A percentile compares a stretch with the other conserved stretches of the same genome.
Evolutionary conservation across 2,113 vertebrate genomes (phyloP).

Genomic region (Perca flavescens): DNA sequence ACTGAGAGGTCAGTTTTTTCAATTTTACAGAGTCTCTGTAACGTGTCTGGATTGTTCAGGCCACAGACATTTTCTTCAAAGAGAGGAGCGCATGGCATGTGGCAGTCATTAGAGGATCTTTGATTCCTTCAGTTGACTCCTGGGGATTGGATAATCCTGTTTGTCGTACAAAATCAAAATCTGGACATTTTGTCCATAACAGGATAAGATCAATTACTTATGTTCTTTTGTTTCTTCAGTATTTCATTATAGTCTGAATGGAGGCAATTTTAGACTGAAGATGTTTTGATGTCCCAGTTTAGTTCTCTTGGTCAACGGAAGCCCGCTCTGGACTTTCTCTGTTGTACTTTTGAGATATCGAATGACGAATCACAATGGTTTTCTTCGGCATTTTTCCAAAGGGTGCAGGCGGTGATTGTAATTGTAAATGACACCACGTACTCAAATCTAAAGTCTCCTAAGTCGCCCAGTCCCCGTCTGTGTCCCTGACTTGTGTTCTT

Average conservation of each 20-base stretch:
- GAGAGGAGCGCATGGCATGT: conserved; percentile 1
- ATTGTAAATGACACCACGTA: background rate
- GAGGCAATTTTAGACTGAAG: background rate
- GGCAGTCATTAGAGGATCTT: background rate
- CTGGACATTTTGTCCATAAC: background rate
- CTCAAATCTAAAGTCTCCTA: background rate
- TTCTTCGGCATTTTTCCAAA: background rate
- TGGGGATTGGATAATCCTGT: conserved; percentile 1
- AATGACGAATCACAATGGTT: background rate
- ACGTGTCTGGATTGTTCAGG: background rate
- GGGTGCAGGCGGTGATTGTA: background rate
- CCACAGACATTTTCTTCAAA: background rate
- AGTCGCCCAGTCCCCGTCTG: background rate
- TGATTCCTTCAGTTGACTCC: background rate
- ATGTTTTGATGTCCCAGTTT: background rate
- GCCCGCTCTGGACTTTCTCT: background rate
- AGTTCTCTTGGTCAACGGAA: background rate
- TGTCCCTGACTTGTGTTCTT: too few relatives aligned
- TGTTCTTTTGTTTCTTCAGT: background rate
- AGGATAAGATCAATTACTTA: background rate
- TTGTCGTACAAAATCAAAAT: background rate
- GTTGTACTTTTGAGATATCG: background rate
- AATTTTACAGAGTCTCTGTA: background rate
- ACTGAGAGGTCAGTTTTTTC: background rate
- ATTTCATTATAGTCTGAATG: background rate